A percentile compares a stretch with the other conserved stretches of the same genome.
phyloP scores from a whole-genome alignment of 2,888 invertebrate species.

The Lathronympha strigana region DNA sequence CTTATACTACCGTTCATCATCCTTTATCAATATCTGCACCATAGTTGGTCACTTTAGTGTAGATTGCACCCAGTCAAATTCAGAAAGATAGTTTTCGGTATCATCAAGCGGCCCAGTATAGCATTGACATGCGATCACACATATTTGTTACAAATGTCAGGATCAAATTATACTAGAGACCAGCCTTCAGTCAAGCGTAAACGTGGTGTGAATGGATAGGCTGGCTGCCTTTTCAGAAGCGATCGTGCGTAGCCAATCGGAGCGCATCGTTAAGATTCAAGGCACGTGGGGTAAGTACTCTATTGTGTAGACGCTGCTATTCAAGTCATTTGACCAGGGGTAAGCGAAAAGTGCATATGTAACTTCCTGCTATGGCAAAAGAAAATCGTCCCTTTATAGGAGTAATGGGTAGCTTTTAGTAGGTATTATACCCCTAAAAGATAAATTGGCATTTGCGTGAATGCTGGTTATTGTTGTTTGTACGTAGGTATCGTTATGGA shows the following conservation, averaged over 20 bases:
- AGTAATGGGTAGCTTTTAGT: neutral
- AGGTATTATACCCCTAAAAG: neutral
- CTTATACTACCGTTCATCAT: constrained; percentile 45
- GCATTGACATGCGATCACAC: neutral
- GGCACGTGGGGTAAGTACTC: constrained; percentile 31
- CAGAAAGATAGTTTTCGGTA: neutral
- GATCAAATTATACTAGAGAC: neutral
- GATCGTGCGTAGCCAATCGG: constrained; percentile 70
- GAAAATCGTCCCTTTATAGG: neutral
- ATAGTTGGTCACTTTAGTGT: constrained; percentile 65
- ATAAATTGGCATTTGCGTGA: too few species aligned
- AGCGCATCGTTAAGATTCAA: constrained; percentile 56
- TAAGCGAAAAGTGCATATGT: constrained; percentile 29
- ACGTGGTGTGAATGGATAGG: neutral
- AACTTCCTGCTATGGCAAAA: constrained; percentile 14
- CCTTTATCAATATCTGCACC: constrained; percentile 52
- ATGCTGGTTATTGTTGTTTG: too few species aligned
- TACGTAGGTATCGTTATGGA: too few species aligned
- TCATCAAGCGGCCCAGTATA: neutral
- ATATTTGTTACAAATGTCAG: neutral
- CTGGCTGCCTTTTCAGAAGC: constrained; percentile 58
- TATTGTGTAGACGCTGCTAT: constrained; percentile 29
- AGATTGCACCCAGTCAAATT: constrained; percentile 56
- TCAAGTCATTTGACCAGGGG: constrained; percentile 31
- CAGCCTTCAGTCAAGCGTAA: neutral